Conservation (phyloP, 2,888 invertebrate species). For the Eurois occulta region DNA sequence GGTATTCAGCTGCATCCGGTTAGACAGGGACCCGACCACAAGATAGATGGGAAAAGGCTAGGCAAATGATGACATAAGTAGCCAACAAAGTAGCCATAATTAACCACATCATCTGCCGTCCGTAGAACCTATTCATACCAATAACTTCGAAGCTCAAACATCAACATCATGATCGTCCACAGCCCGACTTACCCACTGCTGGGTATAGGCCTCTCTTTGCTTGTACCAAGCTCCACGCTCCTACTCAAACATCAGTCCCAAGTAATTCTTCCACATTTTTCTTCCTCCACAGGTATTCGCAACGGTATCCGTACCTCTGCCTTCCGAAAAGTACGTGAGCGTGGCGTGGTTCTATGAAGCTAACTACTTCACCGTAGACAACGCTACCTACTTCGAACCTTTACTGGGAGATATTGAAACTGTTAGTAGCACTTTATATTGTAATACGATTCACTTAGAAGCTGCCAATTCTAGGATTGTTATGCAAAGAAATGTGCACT, state of each 20-base stretch:
- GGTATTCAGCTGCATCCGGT: no score
- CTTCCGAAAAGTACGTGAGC: conserved; percentile 80
- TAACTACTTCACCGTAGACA: conserved; percentile 85
- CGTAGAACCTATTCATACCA: not conserved
- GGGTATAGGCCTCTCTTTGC: no score
- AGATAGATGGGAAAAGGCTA: no score
- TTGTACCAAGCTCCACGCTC: no score
- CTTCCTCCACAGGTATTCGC: conserved; percentile 79
- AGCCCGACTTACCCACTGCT: no score
- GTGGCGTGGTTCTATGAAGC: conserved; percentile 89
- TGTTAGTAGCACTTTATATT: conserved; percentile 70
- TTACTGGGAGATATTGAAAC: conserved; percentile 81
- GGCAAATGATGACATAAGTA: no score
- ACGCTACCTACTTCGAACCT: conserved; percentile 83
- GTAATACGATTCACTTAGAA: not conserved
- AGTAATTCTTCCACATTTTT: not conserved
- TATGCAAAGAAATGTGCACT: not conserved
- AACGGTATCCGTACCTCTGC: conserved; percentile 85
- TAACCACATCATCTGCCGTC: not conserved
- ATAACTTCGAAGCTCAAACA: not conserved
- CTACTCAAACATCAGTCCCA: not conserved
- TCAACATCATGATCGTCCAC: no score
- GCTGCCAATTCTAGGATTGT: not conserved
- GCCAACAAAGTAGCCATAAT: not conserved
- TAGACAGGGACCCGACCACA: no score